Percentiles rank a stretch among this genome's conserved stretches.
Conservation (phyloP, 2,797 vertebrate species). For the Propithecus deckenii region DNA sequence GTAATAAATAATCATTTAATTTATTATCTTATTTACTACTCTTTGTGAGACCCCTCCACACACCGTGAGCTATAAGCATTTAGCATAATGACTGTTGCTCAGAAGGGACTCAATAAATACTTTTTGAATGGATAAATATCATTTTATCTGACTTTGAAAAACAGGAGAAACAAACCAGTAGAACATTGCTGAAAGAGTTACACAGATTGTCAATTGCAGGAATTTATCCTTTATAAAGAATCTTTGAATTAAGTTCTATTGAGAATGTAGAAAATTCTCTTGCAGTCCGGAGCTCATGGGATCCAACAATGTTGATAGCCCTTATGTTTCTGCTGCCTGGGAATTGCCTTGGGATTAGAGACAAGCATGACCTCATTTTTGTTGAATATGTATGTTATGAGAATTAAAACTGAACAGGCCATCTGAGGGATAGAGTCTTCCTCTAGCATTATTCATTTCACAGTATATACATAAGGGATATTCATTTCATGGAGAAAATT, state of each 20-base stretch:
- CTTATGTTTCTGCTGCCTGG: slow-evolving; percentile 46
- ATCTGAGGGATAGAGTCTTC: slow-evolving; percentile 51
- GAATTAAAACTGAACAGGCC: slow-evolving; percentile 59
- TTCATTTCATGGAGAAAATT: slow-evolving; percentile 74
- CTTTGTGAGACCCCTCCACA: neutral
- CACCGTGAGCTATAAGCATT: slow-evolving; percentile 1
- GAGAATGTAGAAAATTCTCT: neutral
- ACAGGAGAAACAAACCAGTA: slow-evolving; percentile 24
- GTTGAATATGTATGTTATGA: slow-evolving; percentile 23
- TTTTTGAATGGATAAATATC: slow-evolving; percentile 2
- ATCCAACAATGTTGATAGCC: slow-evolving; percentile 4
- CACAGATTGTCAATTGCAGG: neutral
- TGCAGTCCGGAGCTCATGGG: neutral
- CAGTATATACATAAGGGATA: slow-evolving; percentile 24
- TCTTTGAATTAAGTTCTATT: neutral
- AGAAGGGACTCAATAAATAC: neutral
- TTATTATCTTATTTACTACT: neutral
- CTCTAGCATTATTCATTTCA: slow-evolving; percentile 63
- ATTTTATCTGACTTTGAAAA: slow-evolving; percentile 16
- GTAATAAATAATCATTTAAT: neutral
- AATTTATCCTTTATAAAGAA: slow-evolving; percentile 9
- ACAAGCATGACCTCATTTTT: slow-evolving; percentile 62
- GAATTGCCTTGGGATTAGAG: slow-evolving; percentile 23
- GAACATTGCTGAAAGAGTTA: neutral
- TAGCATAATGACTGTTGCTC: neutral